Conservation (phyloP, 2,113 vertebrate species). For the Neoarius graeffei region DNA sequence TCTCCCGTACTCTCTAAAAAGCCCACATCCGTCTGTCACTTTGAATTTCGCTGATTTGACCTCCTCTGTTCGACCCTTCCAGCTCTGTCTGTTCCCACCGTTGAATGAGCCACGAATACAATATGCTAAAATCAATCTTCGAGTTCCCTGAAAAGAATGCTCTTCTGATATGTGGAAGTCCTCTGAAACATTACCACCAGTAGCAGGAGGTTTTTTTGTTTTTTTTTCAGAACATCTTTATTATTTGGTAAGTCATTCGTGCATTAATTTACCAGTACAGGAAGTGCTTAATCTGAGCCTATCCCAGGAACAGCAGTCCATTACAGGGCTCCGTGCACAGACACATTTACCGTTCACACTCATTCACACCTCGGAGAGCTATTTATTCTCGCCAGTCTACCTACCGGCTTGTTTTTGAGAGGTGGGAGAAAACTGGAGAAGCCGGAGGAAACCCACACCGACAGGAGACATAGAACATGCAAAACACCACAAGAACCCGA, state of each 20-base stretch:
- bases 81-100: constrained; percentile 32
- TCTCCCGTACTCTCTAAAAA: not conserved
- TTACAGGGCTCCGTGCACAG: not conserved
- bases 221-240: not conserved
- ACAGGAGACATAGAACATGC: not conserved
- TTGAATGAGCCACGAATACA: constrained; percentile 1
- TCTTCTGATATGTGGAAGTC: not conserved
- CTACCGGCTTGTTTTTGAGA: not conserved
- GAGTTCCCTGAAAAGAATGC: not conserved
- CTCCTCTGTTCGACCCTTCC: constrained; percentile 31
- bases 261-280: not conserved
- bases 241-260: not conserved
- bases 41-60: constrained; percentile 28
- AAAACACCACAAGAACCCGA: not conserved
- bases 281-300: not conserved
- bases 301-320: not conserved
- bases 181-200: not conserved
- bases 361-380: not conserved
- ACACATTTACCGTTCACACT: not conserved
- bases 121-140: constrained; percentile 10
- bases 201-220: not conserved
- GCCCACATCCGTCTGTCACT: constrained; percentile 20
- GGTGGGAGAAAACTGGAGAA: not conserved
- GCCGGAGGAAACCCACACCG: not conserved
- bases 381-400: not conserved